Conservation (phyloP, 2,888 invertebrate genomes). For the Erannis defoliaria region DNA sequence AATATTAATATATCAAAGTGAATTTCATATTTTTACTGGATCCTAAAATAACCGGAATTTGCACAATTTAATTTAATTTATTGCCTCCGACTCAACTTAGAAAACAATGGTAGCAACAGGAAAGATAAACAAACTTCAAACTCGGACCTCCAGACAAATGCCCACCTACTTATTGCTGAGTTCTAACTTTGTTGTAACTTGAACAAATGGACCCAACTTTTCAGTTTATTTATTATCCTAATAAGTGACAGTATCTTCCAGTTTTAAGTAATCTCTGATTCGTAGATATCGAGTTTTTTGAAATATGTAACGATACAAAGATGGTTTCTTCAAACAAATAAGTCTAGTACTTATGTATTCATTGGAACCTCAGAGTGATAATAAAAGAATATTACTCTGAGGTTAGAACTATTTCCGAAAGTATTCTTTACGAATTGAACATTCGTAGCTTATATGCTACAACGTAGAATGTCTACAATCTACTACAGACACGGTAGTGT, state of each 20-base stretch:
- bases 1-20: too few relatives aligned
- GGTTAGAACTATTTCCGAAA: too few relatives aligned
- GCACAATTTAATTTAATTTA: constrained; percentile 1
- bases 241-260: constrained; percentile 24
- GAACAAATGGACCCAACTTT: constrained; percentile 31
- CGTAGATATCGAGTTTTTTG: constrained; percentile 3
- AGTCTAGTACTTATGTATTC: too few relatives aligned
- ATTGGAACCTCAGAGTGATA: too few relatives aligned
- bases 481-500: too few relatives aligned
- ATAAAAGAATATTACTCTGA: too few relatives aligned
- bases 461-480: too few relatives aligned
- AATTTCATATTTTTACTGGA: background rate
- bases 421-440: too few relatives aligned
- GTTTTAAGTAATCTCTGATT: constrained; percentile 21
- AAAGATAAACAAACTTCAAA: constrained; percentile 23
- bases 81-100: background rate
- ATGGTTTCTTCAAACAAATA: too few relatives aligned
- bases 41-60: background rate
- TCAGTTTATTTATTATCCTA: constrained; percentile 32
- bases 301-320: background rate
- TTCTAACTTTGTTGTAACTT: constrained; percentile 24
- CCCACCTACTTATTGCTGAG: constrained; percentile 20
- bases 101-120: constrained; percentile 11
- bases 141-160: constrained; percentile 14
- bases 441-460: too few relatives aligned